These are phyloP conservation scores for Pachycephala philippinensis DNA, from an alignment of 2,113 vertebrate species.

Conservation along the genomic window DNA sequence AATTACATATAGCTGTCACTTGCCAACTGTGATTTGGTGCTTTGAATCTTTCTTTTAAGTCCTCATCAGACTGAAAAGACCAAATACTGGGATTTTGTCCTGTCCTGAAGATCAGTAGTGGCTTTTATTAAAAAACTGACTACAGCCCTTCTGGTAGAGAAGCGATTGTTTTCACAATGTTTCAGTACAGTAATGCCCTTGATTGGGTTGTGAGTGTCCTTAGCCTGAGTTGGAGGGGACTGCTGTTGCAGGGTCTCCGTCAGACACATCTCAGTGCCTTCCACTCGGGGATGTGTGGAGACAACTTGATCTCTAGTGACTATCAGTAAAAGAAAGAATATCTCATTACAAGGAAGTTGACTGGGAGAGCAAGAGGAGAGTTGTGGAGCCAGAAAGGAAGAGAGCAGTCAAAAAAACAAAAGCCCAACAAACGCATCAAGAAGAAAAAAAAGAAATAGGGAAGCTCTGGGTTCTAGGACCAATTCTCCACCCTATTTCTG, in stretches of 20 bases:
- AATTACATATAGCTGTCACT: not conserved
- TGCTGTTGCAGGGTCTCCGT: not conserved
- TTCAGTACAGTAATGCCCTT: not conserved
- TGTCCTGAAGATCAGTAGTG: not conserved
- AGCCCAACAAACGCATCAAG: not conserved
- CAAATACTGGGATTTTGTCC: not conserved
- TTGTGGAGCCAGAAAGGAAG: not conserved
- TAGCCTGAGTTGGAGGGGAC: not conserved
- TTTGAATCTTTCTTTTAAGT: not conserved
- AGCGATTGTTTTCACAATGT: not conserved
- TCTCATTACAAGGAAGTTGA: not conserved
- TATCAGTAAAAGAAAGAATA: not conserved
- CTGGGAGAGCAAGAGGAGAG: not conserved
- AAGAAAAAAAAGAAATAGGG: not conserved
- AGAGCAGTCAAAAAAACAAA: not conserved
- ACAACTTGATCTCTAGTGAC: not conserved
- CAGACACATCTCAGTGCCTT: not conserved
- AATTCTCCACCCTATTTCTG: not conserved
- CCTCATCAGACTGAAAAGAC: not conserved
- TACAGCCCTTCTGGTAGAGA: not conserved
- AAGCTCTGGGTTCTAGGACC: not conserved
- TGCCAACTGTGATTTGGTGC: not conserved
- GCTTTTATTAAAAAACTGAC: not conserved
- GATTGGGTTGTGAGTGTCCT: not conserved
- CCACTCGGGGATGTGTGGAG: not conserved